Conservation (phyloP, 1,140 invertebrate species). For the Eciton burchellii region DNA sequence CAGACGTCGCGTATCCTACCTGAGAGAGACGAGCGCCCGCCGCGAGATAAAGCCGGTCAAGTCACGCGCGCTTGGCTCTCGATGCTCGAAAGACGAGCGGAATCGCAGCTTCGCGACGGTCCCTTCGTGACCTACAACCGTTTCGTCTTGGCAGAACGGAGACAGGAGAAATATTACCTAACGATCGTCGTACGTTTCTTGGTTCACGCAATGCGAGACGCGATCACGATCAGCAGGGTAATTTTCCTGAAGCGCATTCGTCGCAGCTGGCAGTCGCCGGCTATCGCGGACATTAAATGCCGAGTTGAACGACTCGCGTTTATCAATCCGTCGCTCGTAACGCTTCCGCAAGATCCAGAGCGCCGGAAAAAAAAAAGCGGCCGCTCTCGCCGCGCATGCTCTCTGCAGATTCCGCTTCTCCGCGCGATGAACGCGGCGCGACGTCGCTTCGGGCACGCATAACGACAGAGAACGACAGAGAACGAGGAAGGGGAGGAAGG, state of each 20-base stretch:
- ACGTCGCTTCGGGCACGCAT: background rate
- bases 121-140: background rate
- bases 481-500: background rate
- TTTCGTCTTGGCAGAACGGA: background rate
- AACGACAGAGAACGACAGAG: conserved; percentile 36
- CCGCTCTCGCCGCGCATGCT: conserved; percentile 17
- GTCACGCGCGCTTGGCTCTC: background rate
- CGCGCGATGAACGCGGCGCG: conserved; percentile 55
- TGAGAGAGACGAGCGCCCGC: background rate
- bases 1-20: background rate
- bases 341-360: conserved; percentile 32
- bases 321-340: background rate
- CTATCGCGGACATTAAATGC: background rate
- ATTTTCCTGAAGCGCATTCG: background rate
- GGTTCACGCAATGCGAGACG: background rate
- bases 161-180: background rate
- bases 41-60: background rate
- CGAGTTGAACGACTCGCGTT: background rate
- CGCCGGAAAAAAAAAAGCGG: background rate
- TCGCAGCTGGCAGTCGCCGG: background rate
- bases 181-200: background rate
- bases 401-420: conserved; percentile 65
- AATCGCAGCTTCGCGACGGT: no score
- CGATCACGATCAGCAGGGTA: background rate
- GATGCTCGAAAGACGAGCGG: no score